Percentiles rank a stretch among this genome's conserved stretches.
phyloP scores from a whole-genome alignment of 1,140 invertebrate genomes.

The Plodia interpunctella region DNA sequence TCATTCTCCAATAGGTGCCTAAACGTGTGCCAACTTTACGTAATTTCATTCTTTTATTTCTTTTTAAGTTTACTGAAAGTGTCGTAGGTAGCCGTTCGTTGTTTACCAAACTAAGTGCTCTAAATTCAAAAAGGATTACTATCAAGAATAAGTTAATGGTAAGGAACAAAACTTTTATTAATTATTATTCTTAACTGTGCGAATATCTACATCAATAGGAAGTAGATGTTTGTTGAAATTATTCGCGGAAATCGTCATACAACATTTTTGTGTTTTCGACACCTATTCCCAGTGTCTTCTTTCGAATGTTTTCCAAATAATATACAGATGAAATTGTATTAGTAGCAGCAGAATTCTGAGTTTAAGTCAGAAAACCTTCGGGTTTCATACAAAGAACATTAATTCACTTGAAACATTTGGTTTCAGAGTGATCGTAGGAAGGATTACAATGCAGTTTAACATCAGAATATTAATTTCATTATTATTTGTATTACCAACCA shows the following conservation, averaged over 20 bases:
- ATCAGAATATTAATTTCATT: constrained; percentile 22
- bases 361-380: constrained; percentile 10
- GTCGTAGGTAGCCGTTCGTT: too few relatives aligned
- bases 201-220: background rate
- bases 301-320: constrained; percentile 46
- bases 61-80: background rate
- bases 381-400: constrained; percentile 14
- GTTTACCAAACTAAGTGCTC: too few relatives aligned
- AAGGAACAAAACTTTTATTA: too few relatives aligned
- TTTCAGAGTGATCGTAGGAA: constrained; percentile 20
- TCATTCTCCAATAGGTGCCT: background rate
- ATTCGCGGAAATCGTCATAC: constrained; percentile 27
- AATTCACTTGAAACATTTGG: constrained; percentile 10
- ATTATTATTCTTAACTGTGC: background rate
- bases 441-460: constrained; percentile 27
- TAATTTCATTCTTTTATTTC: background rate
- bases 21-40: background rate
- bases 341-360: constrained; percentile 20
- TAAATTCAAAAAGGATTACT: too few relatives aligned
- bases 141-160: too few relatives aligned
- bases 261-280: constrained; percentile 22
- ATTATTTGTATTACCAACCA: constrained; percentile 26
- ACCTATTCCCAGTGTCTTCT: constrained; percentile 20
- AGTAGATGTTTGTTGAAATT: constrained; percentile 30
- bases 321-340: constrained; percentile 33